Percentiles rank a stretch among this genome's conserved stretches.
Conservation (phyloP, 2,113 vertebrate genomes). For the Cyphomyrus plagiostoma region DNA sequence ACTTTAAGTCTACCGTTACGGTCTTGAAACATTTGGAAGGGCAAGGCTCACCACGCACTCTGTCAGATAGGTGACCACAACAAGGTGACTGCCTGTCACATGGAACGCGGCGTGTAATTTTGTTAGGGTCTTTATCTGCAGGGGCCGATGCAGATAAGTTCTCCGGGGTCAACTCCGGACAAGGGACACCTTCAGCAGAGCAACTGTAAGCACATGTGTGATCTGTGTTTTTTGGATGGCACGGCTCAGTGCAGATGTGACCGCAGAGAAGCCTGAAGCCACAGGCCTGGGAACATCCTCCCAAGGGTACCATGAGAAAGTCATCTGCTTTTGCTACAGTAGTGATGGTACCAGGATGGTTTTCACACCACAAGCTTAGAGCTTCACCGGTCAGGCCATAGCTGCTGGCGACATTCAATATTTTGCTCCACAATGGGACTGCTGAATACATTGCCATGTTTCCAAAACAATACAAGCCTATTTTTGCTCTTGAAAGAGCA, state of each 20-base stretch:
- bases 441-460: constrained; percentile 27
- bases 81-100: constrained; percentile 26
- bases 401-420: constrained; percentile 18
- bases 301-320: constrained; percentile 25
- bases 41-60: constrained; percentile 23
- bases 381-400: constrained; percentile 17
- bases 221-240: constrained; percentile 33
- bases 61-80: constrained; percentile 28
- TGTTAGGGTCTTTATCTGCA: constrained; percentile 22
- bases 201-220: constrained; percentile 34
- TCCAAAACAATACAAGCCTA: constrained; percentile 43
- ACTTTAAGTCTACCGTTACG: constrained; percentile 19
- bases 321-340: constrained; percentile 24
- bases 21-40: not conserved
- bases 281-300: constrained; percentile 35
- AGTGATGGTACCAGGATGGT: constrained; percentile 28
- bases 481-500: constrained; percentile 40
- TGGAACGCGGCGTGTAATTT: constrained; percentile 11
- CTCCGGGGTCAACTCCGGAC: constrained; percentile 22
- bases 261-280: constrained; percentile 28
- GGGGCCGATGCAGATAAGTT: constrained; percentile 18
- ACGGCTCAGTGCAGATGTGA: constrained; percentile 30
- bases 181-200: constrained; percentile 17
- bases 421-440: constrained; percentile 29
- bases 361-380: constrained; percentile 35